phyloP scores from a whole-genome alignment of 1,140 invertebrate genomes.

The Ceratitis capitata region DNA sequence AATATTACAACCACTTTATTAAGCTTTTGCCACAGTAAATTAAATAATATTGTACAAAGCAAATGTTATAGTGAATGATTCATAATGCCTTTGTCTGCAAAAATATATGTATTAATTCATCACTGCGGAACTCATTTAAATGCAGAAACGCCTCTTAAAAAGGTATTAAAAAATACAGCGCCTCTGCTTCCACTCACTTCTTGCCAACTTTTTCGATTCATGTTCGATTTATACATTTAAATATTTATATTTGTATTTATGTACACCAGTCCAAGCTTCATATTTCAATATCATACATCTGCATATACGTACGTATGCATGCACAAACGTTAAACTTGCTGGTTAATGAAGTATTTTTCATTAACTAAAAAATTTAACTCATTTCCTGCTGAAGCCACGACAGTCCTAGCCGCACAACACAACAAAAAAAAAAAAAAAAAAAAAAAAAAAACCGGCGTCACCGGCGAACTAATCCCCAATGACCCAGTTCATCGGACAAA shows the following conservation, averaged over 20 bases:
- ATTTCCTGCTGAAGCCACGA: not conserved
- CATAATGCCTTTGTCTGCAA: not conserved
- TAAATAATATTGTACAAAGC: too few relatives aligned
- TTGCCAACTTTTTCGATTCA: not conserved
- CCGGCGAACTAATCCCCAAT: not conserved
- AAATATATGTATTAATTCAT: not conserved
- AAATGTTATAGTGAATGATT: not conserved
- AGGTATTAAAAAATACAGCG: not conserved
- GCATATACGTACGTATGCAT: not conserved
- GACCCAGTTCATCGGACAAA: conserved; percentile 9
- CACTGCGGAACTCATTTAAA: not conserved
- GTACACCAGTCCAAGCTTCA: not conserved
- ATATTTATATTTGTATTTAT: not conserved
- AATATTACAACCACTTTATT: not conserved
- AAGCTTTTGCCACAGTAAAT: not conserved
- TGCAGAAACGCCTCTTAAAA: not conserved
- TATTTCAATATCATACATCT: not conserved
- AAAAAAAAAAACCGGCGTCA: too few relatives aligned
- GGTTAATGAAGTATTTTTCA: conserved; percentile 15
- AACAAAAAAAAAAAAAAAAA: too few relatives aligned
- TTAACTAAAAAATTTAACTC: conserved; percentile 26
- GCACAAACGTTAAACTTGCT: too few relatives aligned
- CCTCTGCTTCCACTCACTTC: not conserved
- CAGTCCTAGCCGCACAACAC: not conserved
- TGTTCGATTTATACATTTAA: not conserved